These are phyloP conservation scores for Luehdorfia chinensis DNA, from an alignment of 1,140 invertebrate genomes.

Conservation along the genomic window DNA sequence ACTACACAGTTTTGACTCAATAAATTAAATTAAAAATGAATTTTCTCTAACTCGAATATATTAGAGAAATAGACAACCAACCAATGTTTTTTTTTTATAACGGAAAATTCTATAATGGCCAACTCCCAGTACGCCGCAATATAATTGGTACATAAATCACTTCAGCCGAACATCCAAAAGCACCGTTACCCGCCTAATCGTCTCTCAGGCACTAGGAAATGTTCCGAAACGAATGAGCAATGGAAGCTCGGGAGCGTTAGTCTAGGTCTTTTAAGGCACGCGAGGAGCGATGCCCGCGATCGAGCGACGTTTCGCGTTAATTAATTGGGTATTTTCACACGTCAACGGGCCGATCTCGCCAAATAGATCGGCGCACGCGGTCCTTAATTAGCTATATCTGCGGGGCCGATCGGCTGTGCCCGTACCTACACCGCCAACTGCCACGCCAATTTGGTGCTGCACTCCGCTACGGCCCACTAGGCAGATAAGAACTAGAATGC, in stretches of 20 bases:
- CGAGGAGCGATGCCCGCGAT: slow-evolving; percentile 54
- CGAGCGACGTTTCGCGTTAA: slow-evolving; percentile 61
- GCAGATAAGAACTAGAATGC: slow-evolving; percentile 67
- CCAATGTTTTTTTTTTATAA: no score
- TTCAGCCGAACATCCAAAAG: background rate
- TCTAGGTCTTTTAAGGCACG: slow-evolving; percentile 43
- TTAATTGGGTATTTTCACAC: slow-evolving; percentile 77
- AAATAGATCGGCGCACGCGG: slow-evolving; percentile 70
- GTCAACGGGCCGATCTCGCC: slow-evolving; percentile 69
- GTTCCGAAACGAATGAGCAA: slow-evolving; percentile 27
- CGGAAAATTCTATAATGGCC: no score
- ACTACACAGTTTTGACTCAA: no score
- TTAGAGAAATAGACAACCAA: no score
- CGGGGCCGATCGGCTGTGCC: slow-evolving; percentile 46
- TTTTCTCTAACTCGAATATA: no score
- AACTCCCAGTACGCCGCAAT: no score
- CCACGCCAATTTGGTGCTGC: slow-evolving; percentile 73
- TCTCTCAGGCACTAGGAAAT: slow-evolving; percentile 6
- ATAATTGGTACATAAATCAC: slow-evolving; percentile 15
- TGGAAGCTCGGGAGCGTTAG: slow-evolving; percentile 35
- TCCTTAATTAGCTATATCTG: slow-evolving; percentile 73
- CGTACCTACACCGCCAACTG: slow-evolving; percentile 23
- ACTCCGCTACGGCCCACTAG: slow-evolving; percentile 53
- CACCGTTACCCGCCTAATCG: slow-evolving; percentile 14
- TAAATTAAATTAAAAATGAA: no score